phyloP scores from a whole-genome alignment of 2,888 invertebrate genomes.

The Habroteleia sp. region DNA sequence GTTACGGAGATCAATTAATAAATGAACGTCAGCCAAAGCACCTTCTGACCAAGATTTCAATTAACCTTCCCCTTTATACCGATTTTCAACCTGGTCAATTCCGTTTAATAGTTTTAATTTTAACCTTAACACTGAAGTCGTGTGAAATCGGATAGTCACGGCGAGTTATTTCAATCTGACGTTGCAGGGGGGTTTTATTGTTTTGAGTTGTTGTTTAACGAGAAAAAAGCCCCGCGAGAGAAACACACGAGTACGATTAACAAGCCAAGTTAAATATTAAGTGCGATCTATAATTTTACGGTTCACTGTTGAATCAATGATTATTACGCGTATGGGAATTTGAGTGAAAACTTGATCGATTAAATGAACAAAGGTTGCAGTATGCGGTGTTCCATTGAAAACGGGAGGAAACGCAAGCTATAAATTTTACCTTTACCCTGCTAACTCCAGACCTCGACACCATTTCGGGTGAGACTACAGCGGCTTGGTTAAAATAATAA shows the following conservation, averaged over 20 bases:
- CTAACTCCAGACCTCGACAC: constrained; percentile 28
- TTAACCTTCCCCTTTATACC: too few species aligned
- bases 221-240: neutral
- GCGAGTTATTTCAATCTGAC: constrained; percentile 21
- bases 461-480: neutral
- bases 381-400: neutral
- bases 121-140: too few species aligned
- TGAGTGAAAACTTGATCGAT: constrained; percentile 1
- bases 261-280: too few species aligned
- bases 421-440: constrained; percentile 43
- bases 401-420: constrained; percentile 16
- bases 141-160: constrained; percentile 37
- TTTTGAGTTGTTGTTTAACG: neutral
- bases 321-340: neutral
- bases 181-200: constrained; percentile 17
- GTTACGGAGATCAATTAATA: constrained; percentile 22
- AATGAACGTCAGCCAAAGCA: too few species aligned
- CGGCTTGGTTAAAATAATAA: neutral
- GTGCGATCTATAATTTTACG: too few species aligned
- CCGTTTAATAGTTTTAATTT: too few species aligned
- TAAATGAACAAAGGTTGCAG: constrained; percentile 1
- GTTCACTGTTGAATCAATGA: neutral
- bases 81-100: too few species aligned
- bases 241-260: too few species aligned
- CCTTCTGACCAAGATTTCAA: too few species aligned